phyloP scores from a whole-genome alignment of 2,113 vertebrate species.

The Clarias gariepinus region DNA sequence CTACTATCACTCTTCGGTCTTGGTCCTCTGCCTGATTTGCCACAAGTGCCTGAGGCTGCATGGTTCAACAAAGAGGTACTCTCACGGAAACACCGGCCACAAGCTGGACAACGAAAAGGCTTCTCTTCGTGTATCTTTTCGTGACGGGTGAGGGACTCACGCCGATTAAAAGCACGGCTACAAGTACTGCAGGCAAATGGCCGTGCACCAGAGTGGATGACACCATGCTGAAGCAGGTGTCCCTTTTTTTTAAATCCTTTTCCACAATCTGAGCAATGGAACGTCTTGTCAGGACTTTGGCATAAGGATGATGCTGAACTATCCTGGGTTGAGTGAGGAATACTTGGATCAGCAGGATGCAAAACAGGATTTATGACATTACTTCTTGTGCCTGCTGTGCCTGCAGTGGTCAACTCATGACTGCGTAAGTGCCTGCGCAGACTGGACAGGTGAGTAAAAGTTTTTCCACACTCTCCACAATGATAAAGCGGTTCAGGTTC shows the following conservation, averaged over 20 bases:
- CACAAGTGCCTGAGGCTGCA: constrained; percentile 84
- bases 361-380: constrained; percentile 73
- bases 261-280: constrained; percentile 86
- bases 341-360: constrained; percentile 69
- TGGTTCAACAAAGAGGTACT: constrained; percentile 89
- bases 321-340: constrained; percentile 78
- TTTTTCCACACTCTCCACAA: constrained; percentile 79
- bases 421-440: constrained; percentile 79
- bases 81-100: constrained; percentile 88
- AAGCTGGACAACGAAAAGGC: constrained; percentile 84
- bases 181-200: constrained; percentile 88
- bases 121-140: constrained; percentile 91
- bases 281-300: constrained; percentile 77
- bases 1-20: constrained; percentile 64
- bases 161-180: constrained; percentile 88
- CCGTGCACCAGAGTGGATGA: constrained; percentile 89
- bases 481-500: constrained; percentile 73
- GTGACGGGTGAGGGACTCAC: constrained; percentile 91
- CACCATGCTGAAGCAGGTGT: constrained; percentile 92
- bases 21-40: constrained; percentile 77
- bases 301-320: constrained; percentile 64
- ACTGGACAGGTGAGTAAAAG: constrained; percentile 79
- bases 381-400: constrained; percentile 68
- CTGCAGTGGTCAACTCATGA: constrained; percentile 78
- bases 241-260: constrained; percentile 93